phyloP scores from a whole-genome alignment of 2,113 vertebrate genomes.

The Crotalus viridis region DNA sequence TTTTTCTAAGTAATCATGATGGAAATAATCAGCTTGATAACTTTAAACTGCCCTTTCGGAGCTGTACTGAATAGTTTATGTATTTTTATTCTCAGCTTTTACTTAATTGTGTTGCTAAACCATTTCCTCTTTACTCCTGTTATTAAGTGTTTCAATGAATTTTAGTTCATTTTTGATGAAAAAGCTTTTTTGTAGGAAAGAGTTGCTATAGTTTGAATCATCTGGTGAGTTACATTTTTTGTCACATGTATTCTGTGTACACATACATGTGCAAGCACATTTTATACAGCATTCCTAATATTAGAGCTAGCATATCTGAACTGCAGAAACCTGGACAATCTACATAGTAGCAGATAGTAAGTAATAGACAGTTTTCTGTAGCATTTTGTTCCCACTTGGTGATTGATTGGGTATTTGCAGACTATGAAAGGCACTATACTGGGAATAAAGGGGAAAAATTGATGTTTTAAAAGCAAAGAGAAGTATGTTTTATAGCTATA shows the following conservation, averaged over 20 bases:
- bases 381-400: not conserved
- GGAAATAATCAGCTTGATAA: slow-evolving; percentile 23
- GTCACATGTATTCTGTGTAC: not conserved
- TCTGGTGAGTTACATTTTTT: not conserved
- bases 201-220: not conserved
- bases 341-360: not conserved
- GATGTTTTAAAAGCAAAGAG: not conserved
- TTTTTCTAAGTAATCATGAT: slow-evolving; percentile 17
- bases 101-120: not conserved
- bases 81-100: slow-evolving; percentile 14
- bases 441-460: not conserved
- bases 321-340: not conserved
- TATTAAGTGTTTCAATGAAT: not conserved
- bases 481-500: not conserved
- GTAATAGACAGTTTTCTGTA: not conserved
- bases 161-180: not conserved
- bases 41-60: not conserved
- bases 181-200: not conserved
- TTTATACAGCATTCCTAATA: not conserved
- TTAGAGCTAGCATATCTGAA: not conserved
- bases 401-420: not conserved
- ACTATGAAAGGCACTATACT: not conserved
- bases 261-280: not conserved
- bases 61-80: not conserved
- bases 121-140: not conserved